Evolutionary conservation across 2,113 vertebrate genomes (phyloP), one percentile per base, ranked within the genome.

Genomic region (Willisornis vidua): DNA sequence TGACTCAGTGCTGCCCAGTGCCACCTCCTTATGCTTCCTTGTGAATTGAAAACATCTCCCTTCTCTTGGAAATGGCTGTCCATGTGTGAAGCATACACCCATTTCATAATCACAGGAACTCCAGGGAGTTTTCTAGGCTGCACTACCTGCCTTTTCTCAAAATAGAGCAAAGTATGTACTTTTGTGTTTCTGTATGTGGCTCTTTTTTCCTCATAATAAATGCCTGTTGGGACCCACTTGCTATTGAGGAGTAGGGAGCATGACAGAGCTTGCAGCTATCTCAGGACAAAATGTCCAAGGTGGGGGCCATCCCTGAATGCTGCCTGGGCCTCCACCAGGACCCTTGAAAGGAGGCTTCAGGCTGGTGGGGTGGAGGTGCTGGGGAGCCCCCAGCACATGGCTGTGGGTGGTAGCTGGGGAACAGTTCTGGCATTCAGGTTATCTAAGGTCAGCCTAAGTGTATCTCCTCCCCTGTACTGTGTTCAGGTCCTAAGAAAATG

Each of bases 171-270:
- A 73, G 46, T 59, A 46, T 5, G 1, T 55, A 73, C 24, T 76
- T 85, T 12, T 61, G 15, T 88, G 48, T 80, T 81, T 83, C 57
- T 83, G 29, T 57, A 61, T 68, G 63, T 81, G 61, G 28, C 39
- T 93, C 4, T 9, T 94, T 74, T 87, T 31, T 67, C 17, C 33
- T 77, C 16, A 8, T 57, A 95, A 88, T 83, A 91, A 96, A 93
- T 45, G 9, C 18, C 28, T 68, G 18, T 19, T 33, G 31, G 41
- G 58, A 7, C 3, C 8, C 1, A 9, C 28, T 75, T 83, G n/a
- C 59, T 67, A 26, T 83, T 33, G 41, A 78, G 70, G 26, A 55
- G 52, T 9, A 31, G 48, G 35, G 72, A 77, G 14, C 33, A 3
- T 12, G 29, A 31, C 54, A 85, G 58, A 83, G 12, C 18, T 71